Evolutionary conservation across 2,113 vertebrate species (phyloP).

Genomic region (Vulpes ferrilata): DNA sequence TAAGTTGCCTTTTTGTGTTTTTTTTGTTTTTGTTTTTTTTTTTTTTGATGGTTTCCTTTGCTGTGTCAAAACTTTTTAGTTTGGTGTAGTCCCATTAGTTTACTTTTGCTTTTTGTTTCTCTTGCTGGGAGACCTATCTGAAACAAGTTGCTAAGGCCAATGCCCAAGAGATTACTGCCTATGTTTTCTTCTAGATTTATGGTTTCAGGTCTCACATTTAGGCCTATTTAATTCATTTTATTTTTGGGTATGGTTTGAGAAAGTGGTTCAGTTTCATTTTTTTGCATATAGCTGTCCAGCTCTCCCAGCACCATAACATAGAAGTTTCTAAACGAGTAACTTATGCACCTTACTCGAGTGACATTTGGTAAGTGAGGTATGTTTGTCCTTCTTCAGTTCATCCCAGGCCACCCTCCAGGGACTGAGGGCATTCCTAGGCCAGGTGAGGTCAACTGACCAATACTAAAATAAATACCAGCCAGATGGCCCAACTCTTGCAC

Average conservation of each 20-base stretch:
- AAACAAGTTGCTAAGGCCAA: background rate
- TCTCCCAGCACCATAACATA: background rate
- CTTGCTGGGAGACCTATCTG: background rate
- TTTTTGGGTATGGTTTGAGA: background rate
- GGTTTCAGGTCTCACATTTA: background rate
- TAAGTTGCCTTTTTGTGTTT: background rate
- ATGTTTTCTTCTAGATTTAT: background rate
- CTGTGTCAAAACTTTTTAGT: background rate
- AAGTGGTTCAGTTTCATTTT: background rate
- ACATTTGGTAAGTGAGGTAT: background rate
- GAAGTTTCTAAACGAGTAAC: background rate
- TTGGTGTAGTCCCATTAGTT: background rate
- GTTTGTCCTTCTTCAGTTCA: background rate
- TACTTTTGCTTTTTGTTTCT: background rate
- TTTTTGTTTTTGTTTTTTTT: too few relatives aligned
- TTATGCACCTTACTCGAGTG: background rate
- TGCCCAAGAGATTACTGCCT: background rate
- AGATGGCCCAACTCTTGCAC: background rate
- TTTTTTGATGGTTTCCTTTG: background rate
- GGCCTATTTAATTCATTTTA: background rate
- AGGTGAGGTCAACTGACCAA: background rate
- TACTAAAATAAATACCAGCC: background rate
- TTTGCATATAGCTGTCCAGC: background rate
- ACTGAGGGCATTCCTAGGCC: background rate
- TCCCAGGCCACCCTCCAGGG: background rate